Evolutionary conservation across 2,888 invertebrate genomes (phyloP), one percentile per base, ranked within the genome.

Genomic region (Nemotelus pantherinus): DNA sequence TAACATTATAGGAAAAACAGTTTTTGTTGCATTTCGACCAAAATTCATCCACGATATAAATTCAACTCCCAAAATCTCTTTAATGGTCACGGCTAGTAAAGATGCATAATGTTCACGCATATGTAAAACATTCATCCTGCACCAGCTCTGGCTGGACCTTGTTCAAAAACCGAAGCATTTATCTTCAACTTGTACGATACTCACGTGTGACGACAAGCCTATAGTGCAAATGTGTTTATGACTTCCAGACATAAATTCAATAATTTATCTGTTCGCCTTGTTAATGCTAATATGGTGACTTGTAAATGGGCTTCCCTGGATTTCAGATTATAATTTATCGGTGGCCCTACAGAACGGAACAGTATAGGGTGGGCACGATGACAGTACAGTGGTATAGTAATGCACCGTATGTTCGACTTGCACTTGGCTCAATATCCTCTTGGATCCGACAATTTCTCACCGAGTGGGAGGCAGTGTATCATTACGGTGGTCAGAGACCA

Each of bases 241-340:
- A 77, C 79, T 77, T 67, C 63, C 65, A 70, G 76, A 77, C 77
- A 79, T 77, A 77, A 79, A 79, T 79, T 79, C 76, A 77, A 79
- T 79, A 79, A 79, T 79, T 77, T 77, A 79, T 79, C 77, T 77
- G 71, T 72, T 67, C 72, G 43, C 76, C 77, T 79, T 79, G 79
- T 79, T 79, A 79, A 79, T 79, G 77, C 79, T 79, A 79, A 79
- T 79, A 77, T 77, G 79, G 76, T 77, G 79, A 79, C 79, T 79
- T 79, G 77, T 79, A 79, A 79, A 79, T 79, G 77, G 77, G 79
- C 75, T 77, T 57, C 67, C 71, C 76, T 76, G 77, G 79, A 77
- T 79, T 79, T 77, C 72, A 64, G 79, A 79, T 79, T 77, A 79
- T 77, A 77, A 77, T 77, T 79, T 77, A 79, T 77, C 55, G 72